These are phyloP conservation scores for Diogma glabrata DNA, from an alignment of 2,888 invertebrate species.

Conservation along the genomic window DNA sequence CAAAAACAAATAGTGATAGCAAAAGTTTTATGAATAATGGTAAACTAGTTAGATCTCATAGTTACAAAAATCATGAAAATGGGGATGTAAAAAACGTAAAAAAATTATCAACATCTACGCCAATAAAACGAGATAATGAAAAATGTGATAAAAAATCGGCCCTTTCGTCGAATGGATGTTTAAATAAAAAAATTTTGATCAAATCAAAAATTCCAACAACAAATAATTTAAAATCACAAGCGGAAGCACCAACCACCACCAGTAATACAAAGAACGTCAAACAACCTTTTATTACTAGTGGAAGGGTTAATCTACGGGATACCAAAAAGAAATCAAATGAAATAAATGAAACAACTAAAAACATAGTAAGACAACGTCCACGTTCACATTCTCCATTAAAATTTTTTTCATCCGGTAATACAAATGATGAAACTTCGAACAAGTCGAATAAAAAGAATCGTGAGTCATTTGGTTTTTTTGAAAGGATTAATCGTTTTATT, in stretches of 20 bases:
- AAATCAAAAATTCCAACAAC: neutral
- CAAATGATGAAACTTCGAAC: neutral
- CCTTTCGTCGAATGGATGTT: neutral
- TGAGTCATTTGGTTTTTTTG: conserved; percentile 16
- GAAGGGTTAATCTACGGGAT: conserved; percentile 16
- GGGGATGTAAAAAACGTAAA: conserved; percentile 5
- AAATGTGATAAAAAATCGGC: too few species aligned
- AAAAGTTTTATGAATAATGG: neutral
- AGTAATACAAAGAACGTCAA: neutral
- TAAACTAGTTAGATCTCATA: conserved; percentile 5
- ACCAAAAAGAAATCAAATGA: conserved; percentile 5
- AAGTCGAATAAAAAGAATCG: conserved; percentile 12
- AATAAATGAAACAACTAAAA: neutral
- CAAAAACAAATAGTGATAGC: neutral
- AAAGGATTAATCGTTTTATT: conserved; percentile 17
- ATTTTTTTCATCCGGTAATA: conserved; percentile 1
- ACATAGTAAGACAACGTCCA: conserved; percentile 12
- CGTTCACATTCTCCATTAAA: conserved; percentile 17
- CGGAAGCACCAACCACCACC: neutral
- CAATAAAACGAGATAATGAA: too few species aligned
- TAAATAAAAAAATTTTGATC: conserved; percentile 7
- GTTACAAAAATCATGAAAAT: conserved; percentile 3
- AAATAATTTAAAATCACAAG: neutral
- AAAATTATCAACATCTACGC: neutral
- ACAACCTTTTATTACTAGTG: conserved; percentile 10